phyloP scores from a whole-genome alignment of 2,113 vertebrate genomes.

The Dinomys branickii region DNA sequence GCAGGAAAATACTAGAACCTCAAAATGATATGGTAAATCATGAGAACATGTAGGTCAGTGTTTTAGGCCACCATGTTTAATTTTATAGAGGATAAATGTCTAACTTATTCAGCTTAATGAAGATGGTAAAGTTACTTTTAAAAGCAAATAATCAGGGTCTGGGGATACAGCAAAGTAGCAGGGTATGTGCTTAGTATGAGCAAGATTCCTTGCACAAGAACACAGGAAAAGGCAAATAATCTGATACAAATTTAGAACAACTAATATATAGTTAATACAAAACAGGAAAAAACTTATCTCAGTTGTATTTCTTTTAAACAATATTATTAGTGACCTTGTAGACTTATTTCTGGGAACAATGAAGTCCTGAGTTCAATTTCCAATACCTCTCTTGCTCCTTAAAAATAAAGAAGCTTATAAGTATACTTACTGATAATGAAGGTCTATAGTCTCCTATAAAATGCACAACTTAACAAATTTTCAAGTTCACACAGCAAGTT shows the following conservation, averaged over 20 bases:
- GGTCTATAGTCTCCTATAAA: not conserved
- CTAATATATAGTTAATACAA: conserved; percentile 35
- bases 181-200: no score
- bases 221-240: conserved; percentile 29
- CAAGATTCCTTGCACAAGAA: not conserved
- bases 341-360: not conserved
- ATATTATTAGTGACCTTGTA: conserved; percentile 13
- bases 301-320: conserved; percentile 39
- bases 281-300: not conserved
- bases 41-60: conserved; percentile 6
- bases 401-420: not conserved
- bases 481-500: not conserved
- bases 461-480: not conserved
- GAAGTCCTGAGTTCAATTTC: no score
- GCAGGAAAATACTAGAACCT: conserved; percentile 33
- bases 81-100: conserved; percentile 29
- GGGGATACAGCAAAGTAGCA: not conserved
- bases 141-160: not conserved
- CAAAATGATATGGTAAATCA: not conserved
- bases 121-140: conserved; percentile 29
- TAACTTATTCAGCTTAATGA: not conserved
- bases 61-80: conserved; percentile 21
- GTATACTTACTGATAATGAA: not conserved
- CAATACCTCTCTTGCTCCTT: no score
- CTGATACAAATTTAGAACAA: conserved; percentile 38